Evolutionary conservation across 2,888 invertebrate genomes (phyloP), one percentile per base, ranked within the genome.

Genomic region (Tridacna gigas): DNA sequence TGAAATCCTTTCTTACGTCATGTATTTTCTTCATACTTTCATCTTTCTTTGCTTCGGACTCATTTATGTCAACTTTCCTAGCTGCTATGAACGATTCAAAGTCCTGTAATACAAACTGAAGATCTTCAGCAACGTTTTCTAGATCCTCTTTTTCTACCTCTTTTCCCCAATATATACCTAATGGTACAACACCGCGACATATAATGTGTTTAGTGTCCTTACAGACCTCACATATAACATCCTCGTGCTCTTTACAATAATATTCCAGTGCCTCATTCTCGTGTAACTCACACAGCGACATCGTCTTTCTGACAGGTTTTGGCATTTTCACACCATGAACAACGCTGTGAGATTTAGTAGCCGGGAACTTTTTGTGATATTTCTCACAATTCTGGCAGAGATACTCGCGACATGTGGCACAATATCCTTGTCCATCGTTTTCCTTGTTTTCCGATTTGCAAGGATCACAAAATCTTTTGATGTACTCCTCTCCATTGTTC

Each of bases 321-420:
- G 86, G 86, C 86, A 86, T 86, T 22, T 80, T 66, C 2, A 86
- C 78, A 4, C 86, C 86, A 45, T 82, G 82, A 9, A 86, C 86
- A 13, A 86, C 82, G n/a, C 82, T 77, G 25, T 86, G 86, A 22
- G 67, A 60, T 15, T 80, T 28, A 0, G 86, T 86, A 22, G 82
- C 80, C 28, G 82, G 82, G 63, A 86, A 86, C 76, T 86, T 86
- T 25, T 77, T 60, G 65, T 86, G 86, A 47, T 83, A 86, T 56
- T 73, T 75, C 61, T 86, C 86, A 51, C 86, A 86, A 51, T 82
- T 82, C 47, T 75, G 76, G 48, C 86, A 86, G 12, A 86, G 56
- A 71, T 82, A 86, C 67, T 86, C 86, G 18, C 79, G 73, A 51
- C 86, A 86, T 5, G 73, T 60, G 13, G 77, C 47, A 28, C 86